Conservation (phyloP, 2,888 invertebrate genomes). For the Rhimphoctona megacephalus region DNA sequence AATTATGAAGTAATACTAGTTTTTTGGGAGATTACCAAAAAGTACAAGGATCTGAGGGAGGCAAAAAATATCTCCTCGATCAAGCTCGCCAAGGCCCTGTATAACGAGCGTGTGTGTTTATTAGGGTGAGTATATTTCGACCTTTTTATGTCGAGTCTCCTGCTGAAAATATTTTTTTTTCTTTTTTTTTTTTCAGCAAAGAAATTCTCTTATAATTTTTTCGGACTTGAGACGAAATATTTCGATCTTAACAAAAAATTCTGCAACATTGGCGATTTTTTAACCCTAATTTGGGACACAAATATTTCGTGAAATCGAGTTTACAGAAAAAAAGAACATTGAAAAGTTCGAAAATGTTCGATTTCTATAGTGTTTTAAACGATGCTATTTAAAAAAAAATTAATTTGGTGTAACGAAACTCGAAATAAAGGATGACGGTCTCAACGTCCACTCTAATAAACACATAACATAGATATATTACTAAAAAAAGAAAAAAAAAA, state of each 20-base stretch:
- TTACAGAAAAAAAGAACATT: neutral
- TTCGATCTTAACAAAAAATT: neutral
- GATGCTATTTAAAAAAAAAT: neutral
- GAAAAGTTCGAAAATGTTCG: neutral
- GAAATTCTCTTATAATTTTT: neutral
- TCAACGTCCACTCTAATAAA: slow-evolving; percentile 3
- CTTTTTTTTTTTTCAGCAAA: neutral
- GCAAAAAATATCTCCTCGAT: slow-evolving; percentile 47
- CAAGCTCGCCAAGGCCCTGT: slow-evolving; percentile 69
- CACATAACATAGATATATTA: neutral
- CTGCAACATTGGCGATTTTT: too few species aligned
- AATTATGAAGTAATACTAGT: slow-evolving; percentile 13
- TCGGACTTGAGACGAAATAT: neutral
- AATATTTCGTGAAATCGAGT: neutral
- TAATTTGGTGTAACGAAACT: neutral
- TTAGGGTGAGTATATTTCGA: slow-evolving; percentile 4
- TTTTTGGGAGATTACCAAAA: slow-evolving; percentile 54
- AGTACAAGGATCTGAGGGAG: slow-evolving; percentile 60
- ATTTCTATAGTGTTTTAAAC: neutral
- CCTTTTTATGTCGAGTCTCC: neutral
- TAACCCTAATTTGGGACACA: neutral
- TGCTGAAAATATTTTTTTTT: neutral
- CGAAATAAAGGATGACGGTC: neutral
- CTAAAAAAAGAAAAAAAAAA: slow-evolving; percentile 49
- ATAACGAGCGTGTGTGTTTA: slow-evolving; percentile 52